Evolutionary conservation across 2,888 invertebrate genomes (phyloP).

Genomic region (Isotomurus palustris): DNA sequence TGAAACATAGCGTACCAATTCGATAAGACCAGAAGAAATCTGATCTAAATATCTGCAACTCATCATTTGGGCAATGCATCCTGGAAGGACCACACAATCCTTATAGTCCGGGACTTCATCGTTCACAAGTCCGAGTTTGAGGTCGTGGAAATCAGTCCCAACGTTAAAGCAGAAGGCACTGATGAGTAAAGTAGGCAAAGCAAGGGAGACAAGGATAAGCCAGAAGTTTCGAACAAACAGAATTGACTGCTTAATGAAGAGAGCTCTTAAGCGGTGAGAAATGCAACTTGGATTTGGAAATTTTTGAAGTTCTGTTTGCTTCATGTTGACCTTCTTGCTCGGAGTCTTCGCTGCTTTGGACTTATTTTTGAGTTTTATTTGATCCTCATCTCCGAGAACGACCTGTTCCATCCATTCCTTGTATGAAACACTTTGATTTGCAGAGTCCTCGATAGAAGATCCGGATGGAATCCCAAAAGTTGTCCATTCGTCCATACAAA

Average conservation of each 20-base stretch:
- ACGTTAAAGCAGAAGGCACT: slow-evolving; percentile 20
- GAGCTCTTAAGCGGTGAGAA: slow-evolving; percentile 14
- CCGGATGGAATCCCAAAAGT: slow-evolving; percentile 26
- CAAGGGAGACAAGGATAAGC: slow-evolving; percentile 15
- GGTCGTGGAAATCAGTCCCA: slow-evolving; percentile 13
- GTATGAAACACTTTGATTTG: slow-evolving; percentile 23
- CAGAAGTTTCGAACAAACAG: slow-evolving; percentile 14
- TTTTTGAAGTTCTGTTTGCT: neutral
- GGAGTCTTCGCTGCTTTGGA: slow-evolving; percentile 16
- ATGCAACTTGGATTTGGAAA: slow-evolving; percentile 26
- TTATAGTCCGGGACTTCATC: slow-evolving; percentile 7
- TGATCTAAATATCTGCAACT: slow-evolving; percentile 24
- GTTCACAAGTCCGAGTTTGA: slow-evolving; percentile 22
- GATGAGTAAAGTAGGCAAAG: slow-evolving; percentile 16
- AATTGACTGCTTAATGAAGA: slow-evolving; percentile 22
- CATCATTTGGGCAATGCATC: slow-evolving; percentile 21
- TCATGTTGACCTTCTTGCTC: neutral
- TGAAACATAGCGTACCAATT: slow-evolving; percentile 14
- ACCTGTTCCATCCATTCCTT: slow-evolving; percentile 35
- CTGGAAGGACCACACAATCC: slow-evolving; percentile 18
- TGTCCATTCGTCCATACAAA: slow-evolving; percentile 29
- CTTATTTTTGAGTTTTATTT: slow-evolving; percentile 12
- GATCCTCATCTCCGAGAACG: slow-evolving; percentile 21
- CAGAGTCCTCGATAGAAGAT: slow-evolving; percentile 2
- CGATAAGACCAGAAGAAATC: slow-evolving; percentile 8